Evolutionary conservation across 2,113 vertebrate genomes (phyloP).

Genomic region (Cryptoleucopteryx plumbea): DNA sequence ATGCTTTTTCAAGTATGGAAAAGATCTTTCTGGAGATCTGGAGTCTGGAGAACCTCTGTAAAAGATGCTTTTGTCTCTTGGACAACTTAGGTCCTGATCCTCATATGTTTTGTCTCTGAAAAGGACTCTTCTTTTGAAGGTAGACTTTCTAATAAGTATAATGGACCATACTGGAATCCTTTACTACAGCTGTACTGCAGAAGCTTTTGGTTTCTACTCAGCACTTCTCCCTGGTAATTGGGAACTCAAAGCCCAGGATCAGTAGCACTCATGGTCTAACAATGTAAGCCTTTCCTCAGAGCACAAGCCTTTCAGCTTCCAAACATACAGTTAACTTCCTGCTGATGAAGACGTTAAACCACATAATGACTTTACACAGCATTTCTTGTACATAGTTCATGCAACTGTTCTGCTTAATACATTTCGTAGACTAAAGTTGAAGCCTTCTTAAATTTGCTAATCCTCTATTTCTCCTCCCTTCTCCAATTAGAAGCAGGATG

Average conservation of each 20-base stretch:
- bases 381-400: not conserved
- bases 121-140: not conserved
- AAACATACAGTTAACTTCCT: not conserved
- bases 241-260: not conserved
- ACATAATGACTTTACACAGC: not conserved
- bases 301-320: not conserved
- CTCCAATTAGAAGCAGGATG: slow-evolving; percentile 80
- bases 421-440: not conserved
- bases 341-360: not conserved
- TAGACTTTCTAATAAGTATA: not conserved
- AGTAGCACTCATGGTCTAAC: not conserved
- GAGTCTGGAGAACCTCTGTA: not conserved
- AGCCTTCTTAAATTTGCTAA: not conserved
- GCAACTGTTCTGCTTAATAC: not conserved
- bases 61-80: not conserved
- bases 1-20: not conserved
- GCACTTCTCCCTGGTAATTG: not conserved
- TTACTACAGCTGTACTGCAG: not conserved
- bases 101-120: not conserved
- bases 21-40: not conserved
- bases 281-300: not conserved
- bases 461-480: not conserved
- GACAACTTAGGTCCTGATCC: not conserved
- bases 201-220: not conserved
- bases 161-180: not conserved